Evolutionary conservation across 2,888 invertebrate species (phyloP).

Genomic region (Metallyticus violacea): DNA sequence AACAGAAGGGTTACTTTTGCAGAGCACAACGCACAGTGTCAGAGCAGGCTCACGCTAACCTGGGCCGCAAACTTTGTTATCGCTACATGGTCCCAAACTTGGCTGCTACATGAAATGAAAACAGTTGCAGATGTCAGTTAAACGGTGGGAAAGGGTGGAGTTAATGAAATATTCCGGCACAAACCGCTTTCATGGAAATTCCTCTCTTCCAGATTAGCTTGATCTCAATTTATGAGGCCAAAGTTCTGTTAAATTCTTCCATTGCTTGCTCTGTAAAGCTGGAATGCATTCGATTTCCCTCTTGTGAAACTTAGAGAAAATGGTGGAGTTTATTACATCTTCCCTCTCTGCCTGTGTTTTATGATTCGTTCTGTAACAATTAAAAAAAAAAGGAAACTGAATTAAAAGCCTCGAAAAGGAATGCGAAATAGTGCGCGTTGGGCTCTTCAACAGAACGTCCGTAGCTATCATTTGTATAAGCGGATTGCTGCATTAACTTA

Average conservation of each 20-base stretch:
- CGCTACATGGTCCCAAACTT: background rate
- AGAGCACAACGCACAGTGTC: no score
- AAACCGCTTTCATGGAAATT: background rate
- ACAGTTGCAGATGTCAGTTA: background rate
- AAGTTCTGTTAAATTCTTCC: no score
- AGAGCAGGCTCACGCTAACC: background rate
- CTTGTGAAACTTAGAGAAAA: no score
- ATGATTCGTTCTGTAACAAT: background rate
- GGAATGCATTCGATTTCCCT: no score
- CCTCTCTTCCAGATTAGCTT: background rate
- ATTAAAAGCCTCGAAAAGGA: no score
- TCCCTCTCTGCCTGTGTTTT: background rate
- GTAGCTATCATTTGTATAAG: no score
- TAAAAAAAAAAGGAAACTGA: no score
- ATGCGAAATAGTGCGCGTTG: no score
- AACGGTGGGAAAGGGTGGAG: background rate
- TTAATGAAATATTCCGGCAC: background rate
- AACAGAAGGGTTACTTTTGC: background rate
- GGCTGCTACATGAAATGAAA: background rate
- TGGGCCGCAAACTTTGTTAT: background rate
- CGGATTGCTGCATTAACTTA: no score
- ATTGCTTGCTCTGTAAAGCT: no score
- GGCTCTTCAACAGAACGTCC: no score
- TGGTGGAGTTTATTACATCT: background rate
- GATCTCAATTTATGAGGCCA: no score